A percentile compares a stretch with the other conserved stretches of the same genome.
Evolutionary conservation across 2,888 invertebrate species (phyloP).

Genomic region (Mamestra brassicae): DNA sequence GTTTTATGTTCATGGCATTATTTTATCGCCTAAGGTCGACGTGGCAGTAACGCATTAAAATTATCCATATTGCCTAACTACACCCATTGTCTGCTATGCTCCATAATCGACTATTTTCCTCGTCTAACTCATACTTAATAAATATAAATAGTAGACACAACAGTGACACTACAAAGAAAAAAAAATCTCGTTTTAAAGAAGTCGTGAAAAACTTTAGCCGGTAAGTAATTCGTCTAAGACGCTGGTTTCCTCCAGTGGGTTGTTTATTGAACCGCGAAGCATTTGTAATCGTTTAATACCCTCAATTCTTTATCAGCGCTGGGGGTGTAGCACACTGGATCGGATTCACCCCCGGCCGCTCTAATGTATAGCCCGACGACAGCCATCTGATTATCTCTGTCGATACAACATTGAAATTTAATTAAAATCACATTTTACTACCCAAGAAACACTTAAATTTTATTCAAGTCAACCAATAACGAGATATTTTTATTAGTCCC

Average conservation of each 20-base stretch:
- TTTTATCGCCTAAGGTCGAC: neutral
- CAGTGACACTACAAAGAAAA: conserved; percentile 6
- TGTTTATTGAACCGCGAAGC: conserved; percentile 90
- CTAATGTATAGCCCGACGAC: conserved; percentile 87
- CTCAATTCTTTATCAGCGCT: conserved; percentile 90
- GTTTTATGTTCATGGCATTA: neutral
- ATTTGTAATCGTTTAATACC: conserved; percentile 91
- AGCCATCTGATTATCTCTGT: conserved; percentile 83
- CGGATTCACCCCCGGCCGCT: conserved; percentile 78
- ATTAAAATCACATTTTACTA: conserved; percentile 66
- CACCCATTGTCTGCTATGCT: conserved; percentile 33
- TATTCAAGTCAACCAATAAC: conserved; percentile 65
- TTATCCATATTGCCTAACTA: conserved; percentile 35
- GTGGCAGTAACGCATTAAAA: conserved; percentile 13
- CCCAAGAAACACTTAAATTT: conserved; percentile 61
- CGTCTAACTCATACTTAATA: conserved; percentile 13
- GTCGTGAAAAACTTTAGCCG: conserved; percentile 64
- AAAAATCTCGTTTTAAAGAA: conserved; percentile 25
- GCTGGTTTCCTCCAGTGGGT: conserved; percentile 80
- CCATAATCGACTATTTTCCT: conserved; percentile 39
- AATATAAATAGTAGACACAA: conserved; percentile 34
- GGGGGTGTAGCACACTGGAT: conserved; percentile 78
- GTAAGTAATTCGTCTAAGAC: conserved; percentile 86
- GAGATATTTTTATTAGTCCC: conserved; percentile 68
- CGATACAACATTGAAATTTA: conserved; percentile 73